A percentile compares a stretch with the other conserved stretches of the same genome.
Conservation (phyloP, 1,140 invertebrate species). For the Cheumatopsyche charites region DNA sequence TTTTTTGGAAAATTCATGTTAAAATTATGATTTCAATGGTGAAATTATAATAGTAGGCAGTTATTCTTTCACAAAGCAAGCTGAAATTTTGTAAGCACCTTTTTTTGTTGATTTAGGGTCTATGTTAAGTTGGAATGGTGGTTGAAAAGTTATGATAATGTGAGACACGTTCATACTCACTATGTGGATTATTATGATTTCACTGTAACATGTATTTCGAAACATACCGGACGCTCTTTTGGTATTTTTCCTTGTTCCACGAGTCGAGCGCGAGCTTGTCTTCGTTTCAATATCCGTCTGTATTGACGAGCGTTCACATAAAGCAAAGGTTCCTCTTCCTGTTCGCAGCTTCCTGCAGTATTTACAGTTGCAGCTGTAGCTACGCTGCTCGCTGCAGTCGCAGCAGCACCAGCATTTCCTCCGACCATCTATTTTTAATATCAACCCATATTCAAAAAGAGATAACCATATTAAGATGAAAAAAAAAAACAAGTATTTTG, state of each 20-base stretch:
- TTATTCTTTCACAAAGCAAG: too few relatives aligned
- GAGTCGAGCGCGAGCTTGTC: conserved; percentile 88
- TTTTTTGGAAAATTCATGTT: too few relatives aligned
- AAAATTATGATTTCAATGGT: background rate
- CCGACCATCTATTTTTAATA: conserved; percentile 66
- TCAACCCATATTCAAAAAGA: background rate
- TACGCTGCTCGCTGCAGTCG: conserved; percentile 46
- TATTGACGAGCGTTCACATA: conserved; percentile 99
- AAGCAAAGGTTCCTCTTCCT: conserved; percentile 90
- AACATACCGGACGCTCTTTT: conserved; percentile 86
- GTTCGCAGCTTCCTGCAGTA: conserved; percentile 68
- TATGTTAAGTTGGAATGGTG: too few relatives aligned
- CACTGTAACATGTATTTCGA: too few relatives aligned
- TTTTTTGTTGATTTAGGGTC: background rate
- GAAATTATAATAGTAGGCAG: too few relatives aligned
- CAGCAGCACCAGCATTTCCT: conserved; percentile 59
- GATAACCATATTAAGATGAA: background rate
- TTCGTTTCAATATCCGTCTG: conserved; percentile 86
- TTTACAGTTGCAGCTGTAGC: conserved; percentile 49
- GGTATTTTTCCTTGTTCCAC: conserved; percentile 94
- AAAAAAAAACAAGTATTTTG: background rate
- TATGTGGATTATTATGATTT: too few relatives aligned
- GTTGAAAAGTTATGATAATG: too few relatives aligned
- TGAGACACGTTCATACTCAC: too few relatives aligned
- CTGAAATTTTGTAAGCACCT: too few relatives aligned